These are phyloP conservation scores for Podarcis raffonei DNA, from an alignment of 2,113 vertebrate genomes.

Conservation along the genomic window DNA sequence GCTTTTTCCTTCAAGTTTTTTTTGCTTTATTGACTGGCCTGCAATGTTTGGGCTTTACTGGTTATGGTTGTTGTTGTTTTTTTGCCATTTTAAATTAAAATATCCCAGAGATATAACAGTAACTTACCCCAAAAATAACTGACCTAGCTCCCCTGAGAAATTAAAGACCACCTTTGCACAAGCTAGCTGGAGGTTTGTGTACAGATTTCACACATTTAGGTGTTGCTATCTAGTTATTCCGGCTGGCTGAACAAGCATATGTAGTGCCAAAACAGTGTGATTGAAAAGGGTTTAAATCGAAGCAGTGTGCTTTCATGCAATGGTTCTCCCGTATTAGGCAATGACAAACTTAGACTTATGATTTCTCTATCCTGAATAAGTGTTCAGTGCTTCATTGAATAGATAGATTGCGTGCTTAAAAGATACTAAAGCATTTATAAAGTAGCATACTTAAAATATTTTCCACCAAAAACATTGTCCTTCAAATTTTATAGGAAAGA, in stretches of 20 bases:
- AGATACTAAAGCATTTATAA: neutral
- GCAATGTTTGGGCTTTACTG: too few relatives aligned
- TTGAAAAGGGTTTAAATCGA: neutral
- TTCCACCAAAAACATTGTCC: conserved; percentile 27
- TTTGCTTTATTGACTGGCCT: too few relatives aligned
- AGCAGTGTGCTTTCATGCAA: neutral
- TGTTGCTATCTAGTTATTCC: neutral
- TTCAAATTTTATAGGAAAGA: conserved; percentile 69
- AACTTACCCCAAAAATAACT: neutral
- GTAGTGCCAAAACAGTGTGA: neutral
- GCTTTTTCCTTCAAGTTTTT: neutral
- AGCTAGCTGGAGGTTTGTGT: neutral
- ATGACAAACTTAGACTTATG: neutral
- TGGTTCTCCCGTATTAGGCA: neutral
- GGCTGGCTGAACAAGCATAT: neutral
- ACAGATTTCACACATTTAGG: neutral
- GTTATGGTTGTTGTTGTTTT: too few relatives aligned
- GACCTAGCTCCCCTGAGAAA: neutral
- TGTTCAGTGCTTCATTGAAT: neutral
- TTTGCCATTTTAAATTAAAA: neutral
- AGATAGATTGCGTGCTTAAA: neutral
- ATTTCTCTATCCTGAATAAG: neutral
- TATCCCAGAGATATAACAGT: neutral
- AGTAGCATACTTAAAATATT: conserved; percentile 17
- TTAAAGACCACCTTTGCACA: neutral